Evolutionary conservation across 1,140 invertebrate genomes (phyloP), one percentile per base, ranked within the genome.

Genomic region (Heliothis subflexa): DNA sequence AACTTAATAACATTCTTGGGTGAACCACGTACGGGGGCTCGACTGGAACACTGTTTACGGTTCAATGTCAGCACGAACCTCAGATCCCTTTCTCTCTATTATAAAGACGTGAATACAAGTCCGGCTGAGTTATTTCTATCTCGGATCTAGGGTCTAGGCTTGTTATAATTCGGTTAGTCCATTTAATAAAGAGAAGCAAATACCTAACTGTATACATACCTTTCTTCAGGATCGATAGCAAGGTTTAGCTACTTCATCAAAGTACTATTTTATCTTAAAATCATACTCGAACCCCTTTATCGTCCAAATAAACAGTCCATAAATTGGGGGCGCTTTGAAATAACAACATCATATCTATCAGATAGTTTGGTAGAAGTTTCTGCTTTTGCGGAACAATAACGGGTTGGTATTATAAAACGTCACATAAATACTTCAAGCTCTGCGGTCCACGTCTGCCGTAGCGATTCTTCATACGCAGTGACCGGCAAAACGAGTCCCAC

Each of bases 1-100:
- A 78, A 79, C 66, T 77, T 77, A 79, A 76, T 79, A 78, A 81
- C 79, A 79, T 82, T 79, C 78, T 52, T 77, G 61, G 62, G 62
- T 21, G 47, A 33, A 47, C 50, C 78, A 64, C 81, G 68, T 55
- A 66, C 49, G 68, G 16, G 62, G 71, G 66, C 47, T 77, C 49
- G 78, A 57, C 59, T 52, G 66, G 73, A 68, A 79, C 55, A 76
- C 66, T 70, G 61, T 75, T 81, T 61, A 78, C 55, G 55, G 52
- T 59, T 74, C 62, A 62, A 59, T 72, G 77, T 81, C 64, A 79
- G 71, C 76, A 74, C 62, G 18, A 54, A 52, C 70, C 71, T 33
- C 3, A 18, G 52, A 75, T 59, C 71, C 61, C 49, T 71, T 40
- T 13, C 18, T 47, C 59, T 77, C 74, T 25, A 45, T 21, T 40